Base-by-base conservation (phyloP, 2,888 invertebrate species). In the Polia nebulosa region DNA sequence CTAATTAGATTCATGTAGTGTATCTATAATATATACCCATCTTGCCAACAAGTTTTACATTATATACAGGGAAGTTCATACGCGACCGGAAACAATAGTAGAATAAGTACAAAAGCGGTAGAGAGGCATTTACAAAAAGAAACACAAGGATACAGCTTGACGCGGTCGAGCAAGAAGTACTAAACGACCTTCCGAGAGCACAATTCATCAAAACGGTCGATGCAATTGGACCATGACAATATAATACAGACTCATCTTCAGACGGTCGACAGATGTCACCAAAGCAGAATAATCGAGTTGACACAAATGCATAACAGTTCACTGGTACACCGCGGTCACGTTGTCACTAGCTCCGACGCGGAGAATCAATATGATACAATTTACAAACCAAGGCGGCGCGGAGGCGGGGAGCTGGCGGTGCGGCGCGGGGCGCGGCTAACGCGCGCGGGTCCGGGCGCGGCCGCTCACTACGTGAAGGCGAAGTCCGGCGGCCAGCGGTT, bases 401-500 rank as follows among this genome's bases (percentile, higher is more conserved):
- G 22, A 1, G 47, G 25, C 55, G 53, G 32, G 29, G 22, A 9
- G 55, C 20, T n/a, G 17, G 64, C 56, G 71, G 36, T 29, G 52
- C 47, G 64, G 59, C 44, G 60, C 61, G 72, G 11, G 49, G 58
- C 69, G 72, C 65, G 72, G 60, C 72, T 47, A 44, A 76, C 64
- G 52, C 32, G 32, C 36, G 57, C 53, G 52, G 57, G 39, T 55
- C 62, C 52, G 52, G 20, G 53, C 27, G 45, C 66, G 67, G 15
- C 65, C 73, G 74, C 83, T 72, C 89, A 91, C 93, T 94, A 94
- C 93, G 94, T 94, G 93, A 93, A 92, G 66, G 91, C 91, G 93
- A 94, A 93, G 90, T 94, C 92, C 75, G 94, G 94, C 86, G 94
- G 93, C 94, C 95, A 94, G 86, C 94, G 92, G 87, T 93, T 94